phyloP scores from a whole-genome alignment of 2,113 vertebrate species.

The Pterocles burchelli region DNA sequence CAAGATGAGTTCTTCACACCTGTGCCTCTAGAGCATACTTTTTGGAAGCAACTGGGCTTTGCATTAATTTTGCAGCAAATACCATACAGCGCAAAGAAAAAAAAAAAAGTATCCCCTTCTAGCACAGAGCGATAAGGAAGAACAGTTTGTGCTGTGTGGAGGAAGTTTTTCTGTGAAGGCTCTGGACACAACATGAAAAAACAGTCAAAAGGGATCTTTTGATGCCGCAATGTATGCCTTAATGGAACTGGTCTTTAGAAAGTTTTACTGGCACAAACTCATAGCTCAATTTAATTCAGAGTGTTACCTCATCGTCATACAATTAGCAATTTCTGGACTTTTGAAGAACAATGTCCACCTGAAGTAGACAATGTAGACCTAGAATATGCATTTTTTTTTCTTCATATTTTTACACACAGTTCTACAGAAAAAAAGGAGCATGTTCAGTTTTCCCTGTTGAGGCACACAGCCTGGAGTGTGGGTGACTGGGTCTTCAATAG shows the following conservation, averaged over 20 bases:
- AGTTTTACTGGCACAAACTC: background rate
- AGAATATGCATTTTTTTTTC: background rate
- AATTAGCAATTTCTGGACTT: background rate
- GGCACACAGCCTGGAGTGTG: rapidly evolving
- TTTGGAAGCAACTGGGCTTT: conserved; percentile 9
- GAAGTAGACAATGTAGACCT: background rate
- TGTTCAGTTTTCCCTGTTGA: background rate
- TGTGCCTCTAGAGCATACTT: conserved; percentile 44
- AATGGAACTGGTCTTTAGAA: background rate
- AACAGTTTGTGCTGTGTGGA: background rate
- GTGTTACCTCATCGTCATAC: background rate
- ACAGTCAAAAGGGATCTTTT: background rate
- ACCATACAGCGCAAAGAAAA: background rate
- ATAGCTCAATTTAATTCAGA: background rate
- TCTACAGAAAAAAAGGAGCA: background rate
- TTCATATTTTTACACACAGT: background rate
- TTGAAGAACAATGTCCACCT: background rate
- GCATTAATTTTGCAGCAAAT: conserved; percentile 41
- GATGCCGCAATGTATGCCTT: background rate
- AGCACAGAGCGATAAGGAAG: background rate
- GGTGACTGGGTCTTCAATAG: background rate
- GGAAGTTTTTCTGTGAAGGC: background rate
- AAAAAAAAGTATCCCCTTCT: background rate
- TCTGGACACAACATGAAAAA: background rate
- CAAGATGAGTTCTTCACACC: conserved; percentile 50